Base-by-base conservation (phyloP, 2,797 vertebrate genomes). In the Falco cherrug region DNA sequence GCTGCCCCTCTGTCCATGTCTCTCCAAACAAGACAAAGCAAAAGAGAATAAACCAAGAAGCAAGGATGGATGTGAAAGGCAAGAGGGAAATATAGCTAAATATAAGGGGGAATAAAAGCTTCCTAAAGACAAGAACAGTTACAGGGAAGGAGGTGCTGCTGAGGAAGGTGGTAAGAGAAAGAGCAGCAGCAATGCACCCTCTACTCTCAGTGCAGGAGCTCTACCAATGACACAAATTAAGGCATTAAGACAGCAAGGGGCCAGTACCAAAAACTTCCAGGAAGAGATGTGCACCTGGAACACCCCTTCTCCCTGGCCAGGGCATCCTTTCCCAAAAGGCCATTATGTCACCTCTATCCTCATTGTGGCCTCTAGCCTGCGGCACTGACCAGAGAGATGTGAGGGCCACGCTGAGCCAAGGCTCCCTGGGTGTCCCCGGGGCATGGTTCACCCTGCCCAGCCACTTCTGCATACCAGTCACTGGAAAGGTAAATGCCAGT, bases 101-200 rank as follows among this genome's bases (percentile, higher is more conserved):
- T 64, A 80, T 24, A 2, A 3, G 29, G 3, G 10, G 0, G 2
- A 1, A 24, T 17, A 20, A 24, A 79, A 43, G 6, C 41, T 89
- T 86, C 73, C 7, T 18, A 81, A 74, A 84, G 19, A 45, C n/a
- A 60, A 65, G 39, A 47, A 74, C 37, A 57, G 56, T 37, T 53
- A 54, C 18, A 63, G 21, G 29, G 68, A 74, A 80, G 19, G 12
- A 65, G 47, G 5, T 11, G 13, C 47, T 86, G 26, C 41, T 78
- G 67, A 37, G 53, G 7, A 17, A 48, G 47, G 21, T n/a, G 50
- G 39, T 59, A 19, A 45, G 48, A 70, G 65, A 78, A 78, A 50
- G 28, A 78, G 33, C 39, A 69, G 35, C 37, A 60, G 21, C 0
- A 1, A 51, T 35, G 16, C 19, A 67, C 8, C 10, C 11, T 26